Percentiles rank a stretch among this genome's conserved stretches.
These are phyloP conservation scores for Rhombomys opimus DNA, from an alignment of 2,113 vertebrate genomes.

Conservation along the genomic window DNA sequence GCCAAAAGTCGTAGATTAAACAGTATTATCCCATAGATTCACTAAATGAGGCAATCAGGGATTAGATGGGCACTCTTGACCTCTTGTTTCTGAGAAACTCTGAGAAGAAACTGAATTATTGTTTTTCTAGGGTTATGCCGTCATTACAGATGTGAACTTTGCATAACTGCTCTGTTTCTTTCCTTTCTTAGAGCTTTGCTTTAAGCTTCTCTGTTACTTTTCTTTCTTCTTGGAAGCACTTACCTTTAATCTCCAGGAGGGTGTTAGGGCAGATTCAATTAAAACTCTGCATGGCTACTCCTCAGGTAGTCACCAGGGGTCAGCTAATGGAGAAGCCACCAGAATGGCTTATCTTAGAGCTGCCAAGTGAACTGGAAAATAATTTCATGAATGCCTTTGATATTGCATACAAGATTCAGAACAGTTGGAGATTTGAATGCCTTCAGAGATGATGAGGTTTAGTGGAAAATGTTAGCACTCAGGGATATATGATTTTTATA, in stretches of 20 bases:
- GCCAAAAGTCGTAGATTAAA: slow-evolving; percentile 23
- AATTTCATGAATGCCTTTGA: slow-evolving; percentile 27
- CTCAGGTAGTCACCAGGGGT: slow-evolving; percentile 8
- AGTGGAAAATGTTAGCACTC: background rate
- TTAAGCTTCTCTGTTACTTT: slow-evolving; percentile 47
- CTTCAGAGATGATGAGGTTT: slow-evolving; percentile 1
- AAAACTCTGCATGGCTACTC: slow-evolving; percentile 31
- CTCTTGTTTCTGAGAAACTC: slow-evolving; percentile 37
- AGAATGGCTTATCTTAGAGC: slow-evolving; percentile 30
- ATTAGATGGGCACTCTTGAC: slow-evolving; percentile 29
- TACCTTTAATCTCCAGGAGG: slow-evolving; percentile 66
- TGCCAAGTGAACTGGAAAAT: slow-evolving; percentile 57
- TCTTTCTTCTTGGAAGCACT: slow-evolving; percentile 62
- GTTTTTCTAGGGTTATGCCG: background rate
- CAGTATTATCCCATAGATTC: background rate
- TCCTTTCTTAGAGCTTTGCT: slow-evolving; percentile 10
- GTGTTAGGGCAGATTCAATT: slow-evolving; percentile 62
- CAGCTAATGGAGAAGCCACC: slow-evolving; percentile 7
- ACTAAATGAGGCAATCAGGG: background rate
- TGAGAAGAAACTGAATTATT: slow-evolving; percentile 17
- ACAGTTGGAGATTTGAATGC: background rate
- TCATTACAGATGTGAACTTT: background rate
- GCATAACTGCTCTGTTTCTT: background rate
- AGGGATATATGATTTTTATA: slow-evolving; percentile 1
- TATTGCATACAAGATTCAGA: background rate